Evolutionary conservation across 2,797 vertebrate species (phyloP).

Genomic region (Iguana delicatissima): DNA sequence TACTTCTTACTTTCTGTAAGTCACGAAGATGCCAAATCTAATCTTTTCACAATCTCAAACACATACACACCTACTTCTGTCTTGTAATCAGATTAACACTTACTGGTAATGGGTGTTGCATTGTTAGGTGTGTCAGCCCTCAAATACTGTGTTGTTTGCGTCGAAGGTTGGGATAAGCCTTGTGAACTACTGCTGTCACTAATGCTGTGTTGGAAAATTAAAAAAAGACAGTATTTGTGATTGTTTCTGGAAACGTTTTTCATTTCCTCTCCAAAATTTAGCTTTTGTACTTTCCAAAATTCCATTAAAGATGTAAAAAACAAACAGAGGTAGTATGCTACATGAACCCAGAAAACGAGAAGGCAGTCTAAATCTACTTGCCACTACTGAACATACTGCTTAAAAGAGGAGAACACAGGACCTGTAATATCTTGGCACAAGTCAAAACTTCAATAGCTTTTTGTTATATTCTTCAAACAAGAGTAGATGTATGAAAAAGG

Average conservation of each 20-base stretch:
- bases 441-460: neutral
- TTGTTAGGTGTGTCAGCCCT: constrained; percentile 99
- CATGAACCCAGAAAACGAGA: neutral
- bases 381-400: neutral
- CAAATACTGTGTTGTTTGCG: constrained; percentile 98
- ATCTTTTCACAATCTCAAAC: neutral
- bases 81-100: constrained; percentile 82
- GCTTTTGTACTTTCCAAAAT: neutral
- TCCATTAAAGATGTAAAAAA: neutral
- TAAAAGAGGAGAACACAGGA: neutral
- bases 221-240: neutral
- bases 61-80: neutral
- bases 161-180: constrained; percentile 97
- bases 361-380: neutral
- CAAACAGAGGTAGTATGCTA: neutral
- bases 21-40: neutral
- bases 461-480: constrained; percentile 1
- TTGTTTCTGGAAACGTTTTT: neutral
- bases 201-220: constrained; percentile 82
- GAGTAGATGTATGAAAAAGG: neutral
- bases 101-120: constrained; percentile 95
- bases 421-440: too few species aligned
- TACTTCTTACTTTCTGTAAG: too few species aligned
- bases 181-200: constrained; percentile 98
- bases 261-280: rapidly evolving